phyloP scores from a whole-genome alignment of 2,797 vertebrate genomes.

The Clarias platycephalus region DNA sequence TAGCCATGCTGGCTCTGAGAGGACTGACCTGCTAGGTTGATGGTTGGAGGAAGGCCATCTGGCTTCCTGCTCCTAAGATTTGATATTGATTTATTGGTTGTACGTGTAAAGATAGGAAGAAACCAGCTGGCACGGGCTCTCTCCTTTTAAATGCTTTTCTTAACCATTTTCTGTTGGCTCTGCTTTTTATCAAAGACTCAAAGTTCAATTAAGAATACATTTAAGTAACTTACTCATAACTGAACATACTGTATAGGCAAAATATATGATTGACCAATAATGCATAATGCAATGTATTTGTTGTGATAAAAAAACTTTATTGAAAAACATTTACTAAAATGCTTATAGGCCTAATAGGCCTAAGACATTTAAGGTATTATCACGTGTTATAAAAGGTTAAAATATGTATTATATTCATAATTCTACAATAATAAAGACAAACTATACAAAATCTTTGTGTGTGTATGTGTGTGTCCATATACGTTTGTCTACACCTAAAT shows the following conservation, averaged over 20 bases:
- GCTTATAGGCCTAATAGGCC: neutral
- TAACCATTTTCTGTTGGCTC: constrained; percentile 57
- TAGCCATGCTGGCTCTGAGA: constrained; percentile 72
- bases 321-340: neutral
- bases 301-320: neutral
- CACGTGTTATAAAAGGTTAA: neutral
- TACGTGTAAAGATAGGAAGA: constrained; percentile 75
- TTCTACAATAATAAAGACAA: neutral
- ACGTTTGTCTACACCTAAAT: neutral
- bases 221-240: neutral
- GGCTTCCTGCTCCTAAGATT: constrained; percentile 79
- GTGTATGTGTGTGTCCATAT: neutral
- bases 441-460: neutral
- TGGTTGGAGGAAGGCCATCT: constrained; percentile 74
- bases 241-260: neutral
- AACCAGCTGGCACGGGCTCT: constrained; percentile 71
- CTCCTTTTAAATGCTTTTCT: constrained; percentile 54
- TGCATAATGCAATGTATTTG: too few species aligned
- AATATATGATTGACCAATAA: neutral
- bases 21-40: constrained; percentile 55
- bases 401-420: neutral
- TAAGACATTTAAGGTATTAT: neutral
- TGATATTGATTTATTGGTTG: constrained; percentile 85
- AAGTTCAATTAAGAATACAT: neutral
- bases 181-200: constrained; percentile 29